Evolutionary conservation across 2,888 invertebrate genomes (phyloP).

Genomic region (Noctuana brunneofusca): DNA sequence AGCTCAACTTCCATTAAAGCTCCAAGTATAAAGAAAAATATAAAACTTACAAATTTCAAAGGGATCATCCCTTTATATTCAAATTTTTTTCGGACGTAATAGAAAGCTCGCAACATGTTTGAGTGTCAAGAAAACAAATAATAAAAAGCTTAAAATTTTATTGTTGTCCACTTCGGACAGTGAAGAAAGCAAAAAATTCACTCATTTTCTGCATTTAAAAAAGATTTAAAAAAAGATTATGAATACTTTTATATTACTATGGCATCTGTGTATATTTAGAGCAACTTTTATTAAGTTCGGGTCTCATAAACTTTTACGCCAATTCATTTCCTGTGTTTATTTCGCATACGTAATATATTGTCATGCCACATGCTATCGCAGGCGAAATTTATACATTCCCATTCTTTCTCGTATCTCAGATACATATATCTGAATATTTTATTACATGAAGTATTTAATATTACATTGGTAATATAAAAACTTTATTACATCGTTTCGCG

Average conservation of each 20-base stretch:
- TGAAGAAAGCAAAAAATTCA: background rate
- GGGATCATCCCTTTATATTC: constrained; percentile 67
- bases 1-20: constrained; percentile 68
- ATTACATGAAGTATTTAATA: background rate
- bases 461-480: background rate
- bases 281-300: background rate
- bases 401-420: constrained; percentile 15
- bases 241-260: too few species aligned
- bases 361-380: constrained; percentile 5
- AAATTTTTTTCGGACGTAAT: constrained; percentile 59
- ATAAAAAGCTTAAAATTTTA: constrained; percentile 13
- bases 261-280: background rate
- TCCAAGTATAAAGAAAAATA: constrained; percentile 67
- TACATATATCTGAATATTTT: constrained; percentile 11
- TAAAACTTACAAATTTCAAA: constrained; percentile 71
- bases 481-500: background rate
- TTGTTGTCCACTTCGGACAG: background rate
- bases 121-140: constrained; percentile 47
- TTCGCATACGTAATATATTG: constrained; percentile 1
- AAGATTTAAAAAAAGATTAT: too few species aligned
- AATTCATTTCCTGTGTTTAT: constrained; percentile 6
- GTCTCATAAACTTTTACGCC: background rate
- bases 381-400: constrained; percentile 3
- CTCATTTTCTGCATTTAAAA: too few species aligned
- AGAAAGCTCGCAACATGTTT: constrained; percentile 56